Percentiles rank a stretch among this genome's conserved stretches.
Evolutionary conservation across 2,113 vertebrate species (phyloP).

Genomic region (Thymallus thymallus): DNA sequence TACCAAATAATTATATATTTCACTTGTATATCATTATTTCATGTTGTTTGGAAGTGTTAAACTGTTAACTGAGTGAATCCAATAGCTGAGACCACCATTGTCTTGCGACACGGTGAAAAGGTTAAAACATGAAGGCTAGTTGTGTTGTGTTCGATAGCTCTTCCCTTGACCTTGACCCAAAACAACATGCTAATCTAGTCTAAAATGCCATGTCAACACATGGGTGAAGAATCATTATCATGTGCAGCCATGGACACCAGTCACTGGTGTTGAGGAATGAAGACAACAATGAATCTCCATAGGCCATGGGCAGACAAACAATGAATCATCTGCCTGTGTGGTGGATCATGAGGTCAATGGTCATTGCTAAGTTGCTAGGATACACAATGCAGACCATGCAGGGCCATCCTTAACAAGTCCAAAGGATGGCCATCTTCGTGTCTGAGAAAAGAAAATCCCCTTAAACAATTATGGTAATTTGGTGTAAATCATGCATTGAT

Average conservation of each 20-base stretch:
- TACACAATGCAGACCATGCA: background rate
- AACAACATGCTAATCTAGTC: conserved; percentile 21
- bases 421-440: too few relatives aligned
- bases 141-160: background rate
- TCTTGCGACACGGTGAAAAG: background rate
- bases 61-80: too few relatives aligned
- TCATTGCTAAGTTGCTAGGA: conserved; percentile 38
- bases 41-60: too few relatives aligned
- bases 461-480: too few relatives aligned
- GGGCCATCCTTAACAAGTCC: too few relatives aligned
- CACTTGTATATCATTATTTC: too few relatives aligned
- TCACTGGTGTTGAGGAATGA: conserved; percentile 53
- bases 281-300: conserved; percentile 43
- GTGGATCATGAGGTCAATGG: conserved; percentile 8
- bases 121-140: background rate
- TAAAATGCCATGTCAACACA: conserved; percentile 18
- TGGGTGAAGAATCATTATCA: conserved; percentile 9
- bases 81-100: background rate
- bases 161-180: background rate
- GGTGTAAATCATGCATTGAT: too few relatives aligned
- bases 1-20: background rate
- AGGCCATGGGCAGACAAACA: conserved; percentile 49
- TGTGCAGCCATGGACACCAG: conserved; percentile 45
- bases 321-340: conserved; percentile 42
- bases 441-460: too few relatives aligned